Conservation (phyloP, 2,888 invertebrate species). For the Cryptophagus acutangulus region DNA sequence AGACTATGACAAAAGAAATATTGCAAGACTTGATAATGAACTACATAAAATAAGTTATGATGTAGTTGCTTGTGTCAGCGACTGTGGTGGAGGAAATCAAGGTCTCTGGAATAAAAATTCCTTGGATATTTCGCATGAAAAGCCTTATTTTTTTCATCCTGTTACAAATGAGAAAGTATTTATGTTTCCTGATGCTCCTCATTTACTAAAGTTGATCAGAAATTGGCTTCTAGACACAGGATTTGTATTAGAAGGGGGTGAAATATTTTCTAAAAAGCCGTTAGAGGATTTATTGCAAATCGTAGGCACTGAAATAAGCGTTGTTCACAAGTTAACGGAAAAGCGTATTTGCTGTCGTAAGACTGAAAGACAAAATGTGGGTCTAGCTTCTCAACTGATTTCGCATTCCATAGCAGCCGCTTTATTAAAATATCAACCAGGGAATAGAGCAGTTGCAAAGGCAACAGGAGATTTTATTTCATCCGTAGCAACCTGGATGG, state of each 20-base stretch:
- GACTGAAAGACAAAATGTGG: slow-evolving; percentile 15
- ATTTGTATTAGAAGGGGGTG: slow-evolving; percentile 25
- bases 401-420: slow-evolving; percentile 31
- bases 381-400: slow-evolving; percentile 30
- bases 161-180: slow-evolving; percentile 15
- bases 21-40: slow-evolving; percentile 18
- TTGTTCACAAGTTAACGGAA: slow-evolving; percentile 18
- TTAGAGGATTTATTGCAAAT: slow-evolving; percentile 14
- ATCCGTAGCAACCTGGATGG: slow-evolving; percentile 31
- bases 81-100: slow-evolving; percentile 25
- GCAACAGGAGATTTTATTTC: slow-evolving; percentile 27
- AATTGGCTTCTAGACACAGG: slow-evolving; percentile 18
- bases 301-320: slow-evolving; percentile 16
- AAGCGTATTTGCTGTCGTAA: slow-evolving; percentile 25
- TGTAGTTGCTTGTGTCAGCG: slow-evolving; percentile 26
- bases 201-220: slow-evolving; percentile 20
- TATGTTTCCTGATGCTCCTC: slow-evolving; percentile 29
- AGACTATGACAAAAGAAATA: slow-evolving; percentile 15
- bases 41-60: slow-evolving; percentile 22
- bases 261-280: slow-evolving; percentile 16
- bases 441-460: slow-evolving; percentile 15
- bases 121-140: slow-evolving; percentile 13
- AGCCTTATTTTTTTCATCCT: slow-evolving; percentile 19
- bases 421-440: slow-evolving; percentile 24
- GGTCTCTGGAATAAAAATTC: slow-evolving; percentile 21